Conservation (phyloP, 2,888 invertebrate species). For the Hirtodrosophila cameraria region DNA sequence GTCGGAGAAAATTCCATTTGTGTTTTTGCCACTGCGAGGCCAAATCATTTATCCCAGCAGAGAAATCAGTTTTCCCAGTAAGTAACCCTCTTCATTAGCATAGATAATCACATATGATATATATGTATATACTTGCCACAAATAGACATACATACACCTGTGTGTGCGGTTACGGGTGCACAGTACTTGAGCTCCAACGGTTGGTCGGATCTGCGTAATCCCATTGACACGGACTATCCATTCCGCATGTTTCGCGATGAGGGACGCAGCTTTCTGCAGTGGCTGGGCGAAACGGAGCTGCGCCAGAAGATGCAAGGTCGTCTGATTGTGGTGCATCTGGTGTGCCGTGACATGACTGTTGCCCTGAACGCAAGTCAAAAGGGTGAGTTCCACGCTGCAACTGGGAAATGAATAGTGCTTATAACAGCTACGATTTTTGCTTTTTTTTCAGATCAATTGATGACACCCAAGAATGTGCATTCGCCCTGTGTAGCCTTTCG, state of each 20-base stretch:
- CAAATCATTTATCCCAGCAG: conserved; percentile 95
- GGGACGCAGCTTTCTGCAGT: conserved; percentile 91
- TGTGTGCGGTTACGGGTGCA: conserved; percentile 93
- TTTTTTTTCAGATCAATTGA: conserved; percentile 63
- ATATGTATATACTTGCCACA: conserved; percentile 6
- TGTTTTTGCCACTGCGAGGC: conserved; percentile 92
- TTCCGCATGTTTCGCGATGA: conserved; percentile 92
- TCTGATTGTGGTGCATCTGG: conserved; percentile 90
- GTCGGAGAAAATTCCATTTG: conserved; percentile 92
- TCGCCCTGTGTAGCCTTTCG: conserved; percentile 94
- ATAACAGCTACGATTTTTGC: background rate
- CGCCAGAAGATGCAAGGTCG: conserved; percentile 91
- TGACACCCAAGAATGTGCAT: conserved; percentile 87
- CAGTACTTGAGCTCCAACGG: conserved; percentile 92
- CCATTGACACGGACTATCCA: conserved; percentile 91
- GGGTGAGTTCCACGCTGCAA: conserved; percentile 34
- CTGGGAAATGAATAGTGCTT: background rate
- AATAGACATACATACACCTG: conserved; percentile 90
- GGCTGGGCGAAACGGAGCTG: conserved; percentile 92
- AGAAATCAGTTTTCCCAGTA: conserved; percentile 91
- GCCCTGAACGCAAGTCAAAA: conserved; percentile 83
- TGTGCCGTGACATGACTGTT: conserved; percentile 90
- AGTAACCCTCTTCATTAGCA: conserved; percentile 49
- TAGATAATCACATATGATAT: background rate
- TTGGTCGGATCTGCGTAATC: conserved; percentile 92